These are phyloP conservation scores for Nomada hirtipes DNA, from an alignment of 2,888 invertebrate genomes.

Conservation along the genomic window DNA sequence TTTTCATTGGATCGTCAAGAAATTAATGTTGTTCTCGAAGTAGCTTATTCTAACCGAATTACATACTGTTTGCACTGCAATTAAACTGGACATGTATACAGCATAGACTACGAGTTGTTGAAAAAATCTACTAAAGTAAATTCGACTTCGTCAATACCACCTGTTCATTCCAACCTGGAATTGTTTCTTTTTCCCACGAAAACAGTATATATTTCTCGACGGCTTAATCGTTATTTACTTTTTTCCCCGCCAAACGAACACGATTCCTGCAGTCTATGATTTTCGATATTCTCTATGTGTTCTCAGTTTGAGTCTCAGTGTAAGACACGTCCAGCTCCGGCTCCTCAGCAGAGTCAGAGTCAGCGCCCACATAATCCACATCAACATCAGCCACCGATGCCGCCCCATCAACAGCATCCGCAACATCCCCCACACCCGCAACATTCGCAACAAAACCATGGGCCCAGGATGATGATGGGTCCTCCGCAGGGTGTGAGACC, in stretches of 20 bases:
- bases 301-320: conserved; percentile 95
- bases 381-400: conserved; percentile 85
- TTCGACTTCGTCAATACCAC: not conserved
- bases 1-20: not conserved
- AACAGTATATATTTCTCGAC: not conserved
- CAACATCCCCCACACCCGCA: conserved; percentile 85
- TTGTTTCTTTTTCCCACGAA: not conserved
- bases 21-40: not conserved
- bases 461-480: conserved; percentile 87
- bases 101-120: not conserved
- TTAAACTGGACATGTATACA: conserved; percentile 8
- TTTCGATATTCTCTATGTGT: conserved; percentile 45
- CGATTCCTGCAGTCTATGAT: not conserved
- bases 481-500: conserved; percentile 84
- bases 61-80: not conserved
- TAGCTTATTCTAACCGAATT: not conserved
- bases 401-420: conserved; percentile 85
- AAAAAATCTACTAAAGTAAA: not conserved
- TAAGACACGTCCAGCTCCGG: conserved; percentile 94
- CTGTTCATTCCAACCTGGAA: not conserved
- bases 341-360: conserved; percentile 87
- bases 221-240: not conserved
- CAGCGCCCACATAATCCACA: conserved; percentile 87
- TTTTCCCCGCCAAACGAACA: not conserved
- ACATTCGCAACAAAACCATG: conserved; percentile 85